Percentiles rank a stretch among this genome's conserved stretches.
Evolutionary conservation across 2,113 vertebrate species (phyloP).

Genomic region (Oophaga pumilio): DNA sequence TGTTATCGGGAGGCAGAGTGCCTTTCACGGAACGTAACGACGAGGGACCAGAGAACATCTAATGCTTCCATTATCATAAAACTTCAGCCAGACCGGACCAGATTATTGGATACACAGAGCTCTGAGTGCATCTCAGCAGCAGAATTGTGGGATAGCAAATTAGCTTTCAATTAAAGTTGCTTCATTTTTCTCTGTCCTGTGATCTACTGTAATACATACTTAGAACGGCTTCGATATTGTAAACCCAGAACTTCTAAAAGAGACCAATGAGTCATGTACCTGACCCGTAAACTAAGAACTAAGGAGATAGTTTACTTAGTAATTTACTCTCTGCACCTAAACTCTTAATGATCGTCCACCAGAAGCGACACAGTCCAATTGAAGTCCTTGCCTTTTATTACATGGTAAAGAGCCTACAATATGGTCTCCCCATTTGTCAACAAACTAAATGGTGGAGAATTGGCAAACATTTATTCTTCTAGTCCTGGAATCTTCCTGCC

Average conservation of each 20-base stretch:
- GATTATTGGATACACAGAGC: neutral
- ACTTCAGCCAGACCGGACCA: conserved; percentile 29
- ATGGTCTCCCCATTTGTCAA: too few species aligned
- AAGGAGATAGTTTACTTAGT: too few species aligned
- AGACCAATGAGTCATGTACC: neutral
- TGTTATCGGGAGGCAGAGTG: conserved; percentile 48
- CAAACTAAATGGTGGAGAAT: too few species aligned
- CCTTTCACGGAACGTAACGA: conserved; percentile 46
- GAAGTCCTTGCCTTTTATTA: too few species aligned
- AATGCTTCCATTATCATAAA: conserved; percentile 26
- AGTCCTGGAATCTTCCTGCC: too few species aligned
- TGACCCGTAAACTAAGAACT: neutral
- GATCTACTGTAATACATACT: neutral
- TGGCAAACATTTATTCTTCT: too few species aligned
- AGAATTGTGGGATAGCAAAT: conserved; percentile 1
- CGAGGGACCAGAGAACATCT: neutral
- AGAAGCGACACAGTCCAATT: neutral
- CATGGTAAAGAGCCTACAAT: too few species aligned
- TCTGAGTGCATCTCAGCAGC: neutral
- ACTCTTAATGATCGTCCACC: neutral
- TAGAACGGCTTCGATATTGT: neutral
- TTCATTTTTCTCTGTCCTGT: neutral
- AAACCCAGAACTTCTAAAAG: neutral
- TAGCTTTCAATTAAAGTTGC: conserved; percentile 2
- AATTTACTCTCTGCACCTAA: too few species aligned